Percentiles rank a stretch among this genome's conserved stretches.
These are phyloP conservation scores for Panagrolaimus sp. DNA, from an alignment of 1,140 invertebrate genomes.

Conservation along the genomic window DNA sequence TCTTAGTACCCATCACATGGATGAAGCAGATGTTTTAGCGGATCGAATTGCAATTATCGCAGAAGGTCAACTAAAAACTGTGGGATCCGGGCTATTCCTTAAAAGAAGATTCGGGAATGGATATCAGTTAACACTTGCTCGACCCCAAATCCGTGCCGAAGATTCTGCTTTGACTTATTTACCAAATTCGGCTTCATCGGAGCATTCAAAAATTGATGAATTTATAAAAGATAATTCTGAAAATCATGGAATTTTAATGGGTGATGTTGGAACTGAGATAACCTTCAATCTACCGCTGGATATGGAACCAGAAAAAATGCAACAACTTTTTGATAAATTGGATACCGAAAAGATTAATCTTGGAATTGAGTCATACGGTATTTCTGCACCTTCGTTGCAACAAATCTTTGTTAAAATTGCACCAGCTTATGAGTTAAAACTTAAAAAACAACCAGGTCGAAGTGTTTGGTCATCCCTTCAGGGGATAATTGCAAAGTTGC, in stretches of 20 bases:
- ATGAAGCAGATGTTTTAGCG: constrained; percentile 86
- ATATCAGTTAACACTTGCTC: constrained; percentile 62
- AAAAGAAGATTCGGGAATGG: constrained; percentile 60
- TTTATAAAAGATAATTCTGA: not conserved
- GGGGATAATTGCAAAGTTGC: no score
- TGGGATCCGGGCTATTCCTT: constrained; percentile 67
- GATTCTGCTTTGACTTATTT: constrained; percentile 19
- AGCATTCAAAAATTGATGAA: not conserved
- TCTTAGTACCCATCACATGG: constrained; percentile 92
- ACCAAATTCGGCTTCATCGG: not conserved
- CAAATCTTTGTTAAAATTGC: constrained; percentile 56
- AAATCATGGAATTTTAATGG: constrained; percentile 29
- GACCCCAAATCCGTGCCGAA: constrained; percentile 33
- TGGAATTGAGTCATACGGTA: constrained; percentile 65
- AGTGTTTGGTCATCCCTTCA: no score
- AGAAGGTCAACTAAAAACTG: constrained; percentile 66
- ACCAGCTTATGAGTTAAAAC: no score
- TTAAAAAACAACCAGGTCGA: no score
- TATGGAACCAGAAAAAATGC: constrained; percentile 48
- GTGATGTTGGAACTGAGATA: constrained; percentile 60
- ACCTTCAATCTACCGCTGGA: constrained; percentile 63
- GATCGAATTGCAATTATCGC: constrained; percentile 64
- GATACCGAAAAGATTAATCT: constrained; percentile 62
- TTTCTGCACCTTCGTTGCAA: constrained; percentile 67
- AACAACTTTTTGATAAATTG: constrained; percentile 62